Percentiles rank a stretch among this genome's conserved stretches.
These are phyloP conservation scores for Therioaphis trifolii DNA, from an alignment of 2,888 invertebrate genomes.

Conservation along the genomic window DNA sequence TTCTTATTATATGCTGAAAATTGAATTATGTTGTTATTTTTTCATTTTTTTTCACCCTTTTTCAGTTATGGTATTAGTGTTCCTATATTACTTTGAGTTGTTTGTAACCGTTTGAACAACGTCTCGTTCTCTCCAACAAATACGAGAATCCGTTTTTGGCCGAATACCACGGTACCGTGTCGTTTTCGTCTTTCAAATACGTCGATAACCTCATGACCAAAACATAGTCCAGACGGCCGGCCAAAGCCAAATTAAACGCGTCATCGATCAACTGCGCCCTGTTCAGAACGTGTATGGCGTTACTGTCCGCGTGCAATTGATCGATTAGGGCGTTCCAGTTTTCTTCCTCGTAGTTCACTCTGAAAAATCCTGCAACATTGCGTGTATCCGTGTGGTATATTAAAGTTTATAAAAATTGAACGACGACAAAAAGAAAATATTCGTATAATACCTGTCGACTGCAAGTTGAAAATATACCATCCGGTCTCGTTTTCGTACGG, in stretches of 20 bases:
- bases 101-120: conserved; percentile 7
- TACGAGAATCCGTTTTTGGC: conserved; percentile 41
- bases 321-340: conserved; percentile 79
- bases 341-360: conserved; percentile 78
- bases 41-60: background rate
- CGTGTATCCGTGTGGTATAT: background rate
- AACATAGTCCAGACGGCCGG: conserved; percentile 73
- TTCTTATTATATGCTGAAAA: background rate
- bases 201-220: conserved; percentile 75
- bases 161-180: conserved; percentile 74
- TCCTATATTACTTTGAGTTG: conserved; percentile 23
- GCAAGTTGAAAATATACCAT: conserved; percentile 76
- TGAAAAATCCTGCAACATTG: conserved; percentile 71
- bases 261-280: conserved; percentile 87
- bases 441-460: conserved; percentile 72
- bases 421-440: background rate
- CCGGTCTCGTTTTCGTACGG: conserved; percentile 67
- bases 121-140: background rate
- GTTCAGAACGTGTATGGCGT: conserved; percentile 71
- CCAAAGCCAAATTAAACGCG: conserved; percentile 78
- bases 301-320: conserved; percentile 74
- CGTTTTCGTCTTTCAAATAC: conserved; percentile 77
- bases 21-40: too few species aligned
- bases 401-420: background rate
- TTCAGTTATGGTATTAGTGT: too few species aligned